A percentile compares a stretch with the other conserved stretches of the same genome.
phyloP scores from a whole-genome alignment of 1,140 invertebrate species.

The Trypoxylus dichotomus region DNA sequence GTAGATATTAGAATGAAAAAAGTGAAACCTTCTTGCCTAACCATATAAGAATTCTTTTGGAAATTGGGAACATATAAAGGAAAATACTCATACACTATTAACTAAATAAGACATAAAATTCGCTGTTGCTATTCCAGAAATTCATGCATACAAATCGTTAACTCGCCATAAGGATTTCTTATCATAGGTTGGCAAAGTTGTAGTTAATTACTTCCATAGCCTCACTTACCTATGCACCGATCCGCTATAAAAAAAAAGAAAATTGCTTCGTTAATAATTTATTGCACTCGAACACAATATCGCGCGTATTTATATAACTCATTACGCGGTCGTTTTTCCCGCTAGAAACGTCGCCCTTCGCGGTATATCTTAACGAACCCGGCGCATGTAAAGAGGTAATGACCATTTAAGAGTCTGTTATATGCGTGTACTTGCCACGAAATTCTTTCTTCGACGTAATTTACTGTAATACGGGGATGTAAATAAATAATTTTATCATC shows the following conservation, averaged over 20 bases:
- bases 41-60: too few species aligned
- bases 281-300: background rate
- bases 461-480: background rate
- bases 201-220: too few species aligned
- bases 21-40: too few species aligned
- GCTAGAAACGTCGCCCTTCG: background rate
- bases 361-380: background rate
- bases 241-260: background rate
- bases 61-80: too few species aligned
- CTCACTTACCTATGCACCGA: too few species aligned
- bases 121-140: too few species aligned
- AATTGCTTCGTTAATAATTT: background rate
- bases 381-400: background rate
- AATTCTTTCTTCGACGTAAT: background rate
- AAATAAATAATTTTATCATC: constrained; percentile 8
- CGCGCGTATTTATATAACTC: background rate
- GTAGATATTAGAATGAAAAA: too few species aligned
- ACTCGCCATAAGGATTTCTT: too few species aligned
- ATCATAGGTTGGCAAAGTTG: too few species aligned
- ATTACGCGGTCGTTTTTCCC: background rate
- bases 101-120: too few species aligned
- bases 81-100: too few species aligned
- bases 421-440: background rate
- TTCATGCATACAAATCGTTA: too few species aligned
- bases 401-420: background rate